Evolutionary conservation across 2,888 invertebrate genomes (phyloP), one percentile per base, ranked within the genome.

Genomic region (Oscheius myriophilus): DNA sequence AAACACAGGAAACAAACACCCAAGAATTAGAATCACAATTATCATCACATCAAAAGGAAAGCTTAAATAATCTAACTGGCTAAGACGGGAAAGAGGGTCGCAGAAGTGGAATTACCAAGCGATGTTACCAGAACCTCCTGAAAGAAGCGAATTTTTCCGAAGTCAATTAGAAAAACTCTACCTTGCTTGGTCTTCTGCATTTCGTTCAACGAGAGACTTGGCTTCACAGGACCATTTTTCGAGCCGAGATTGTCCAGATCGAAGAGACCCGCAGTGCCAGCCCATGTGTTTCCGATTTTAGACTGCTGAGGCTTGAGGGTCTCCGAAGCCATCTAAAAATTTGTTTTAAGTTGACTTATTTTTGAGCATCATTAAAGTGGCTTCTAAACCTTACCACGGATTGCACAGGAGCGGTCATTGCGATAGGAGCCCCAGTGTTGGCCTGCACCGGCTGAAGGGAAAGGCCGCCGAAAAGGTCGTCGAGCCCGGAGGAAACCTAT

Each of bases 241-340:
- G 57, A 43, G 25, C 57, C 69, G 23, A 69, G 58, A 18, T 69
- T 69, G 41, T 69, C 64, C 52, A 69, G 39, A 26, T 69, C 54
- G 43, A 69, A 49, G 18, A 69, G 53, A 39, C 64, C 69, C 33
- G 39, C 21, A 25, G 64, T 51, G 23, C 59, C 69, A 33, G 58
- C 64, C 69, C 69, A 69, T 1, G 69, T 69, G 23, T 33, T 61
- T 42, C 69, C 69, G 18, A 69, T 43, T 43, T 59, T 67, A 9
- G 65, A 49, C 43, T 57, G n/a, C 42, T 54, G 49, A 2, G 45
- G 9, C 23, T 58, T 58, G 14, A 39, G 26, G 1, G n/a, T 33
- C 16, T 43, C 39, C 12, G 9, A 2, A 42, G 58, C 16, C 26
- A 33, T 18, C 58, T 58, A 12, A 58, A 58, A 41, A 18, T 58